Evolutionary conservation across 2,113 vertebrate genomes (phyloP).

Genomic region (Oryctolagus cuniculus): mOryCun1.1 NC_091453.1:108361501-108362000

Average conservation of each 20-base stretch:
- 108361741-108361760: background rate
- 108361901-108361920: no score
- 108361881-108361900: no score
- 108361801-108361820: no score
- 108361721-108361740: background rate
- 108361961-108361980: no score
- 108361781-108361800: no score
- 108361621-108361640: background rate
- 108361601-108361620: background rate
- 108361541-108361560: background rate
- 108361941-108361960: no score
- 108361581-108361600: background rate
- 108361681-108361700: background rate
- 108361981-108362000: no score
- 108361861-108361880: no score
- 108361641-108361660: constrained; percentile 38
- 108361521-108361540: background rate
- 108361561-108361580: background rate
- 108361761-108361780: background rate
- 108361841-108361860: no score
- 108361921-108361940: no score
- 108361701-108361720: constrained; percentile 14
- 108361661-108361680: background rate
- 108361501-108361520: background rate
- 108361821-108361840: no score